Conservation (phyloP, 2,888 invertebrate species). For the Nymphalis c-album region DNA sequence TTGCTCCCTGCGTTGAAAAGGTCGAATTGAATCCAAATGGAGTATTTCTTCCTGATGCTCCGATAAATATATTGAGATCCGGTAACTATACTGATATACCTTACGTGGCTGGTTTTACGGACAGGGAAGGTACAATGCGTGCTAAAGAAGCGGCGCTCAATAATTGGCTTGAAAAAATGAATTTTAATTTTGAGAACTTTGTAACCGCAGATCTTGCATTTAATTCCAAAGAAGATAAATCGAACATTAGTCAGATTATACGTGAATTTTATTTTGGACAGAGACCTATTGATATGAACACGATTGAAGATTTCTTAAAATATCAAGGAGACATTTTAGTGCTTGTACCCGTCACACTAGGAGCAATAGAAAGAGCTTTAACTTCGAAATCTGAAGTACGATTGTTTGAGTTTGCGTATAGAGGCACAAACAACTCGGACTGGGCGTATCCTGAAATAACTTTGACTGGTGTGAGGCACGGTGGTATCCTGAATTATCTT, state of each 20-base stretch:
- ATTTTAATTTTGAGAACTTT: slow-evolving; percentile 62
- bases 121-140: slow-evolving; percentile 66
- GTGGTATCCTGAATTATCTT: slow-evolving; percentile 62
- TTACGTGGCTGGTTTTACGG: slow-evolving; percentile 61
- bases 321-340: slow-evolving; percentile 67
- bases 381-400: slow-evolving; percentile 56
- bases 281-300: slow-evolving; percentile 48
- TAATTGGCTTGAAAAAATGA: slow-evolving; percentile 60
- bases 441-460: slow-evolving; percentile 60
- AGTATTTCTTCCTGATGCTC: slow-evolving; percentile 58
- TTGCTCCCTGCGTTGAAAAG: slow-evolving; percentile 71
- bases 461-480: slow-evolving; percentile 62
- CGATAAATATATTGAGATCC: slow-evolving; percentile 56
- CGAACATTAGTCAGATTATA: slow-evolving; percentile 47
- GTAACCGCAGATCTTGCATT: slow-evolving; percentile 61
- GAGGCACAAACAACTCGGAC: slow-evolving; percentile 58
- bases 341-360: slow-evolving; percentile 58
- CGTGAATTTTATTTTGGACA: slow-evolving; percentile 58
- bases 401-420: slow-evolving; percentile 61
- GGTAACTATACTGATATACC: slow-evolving; percentile 64
- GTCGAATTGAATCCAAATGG: slow-evolving; percentile 47
- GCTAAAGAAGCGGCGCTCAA: slow-evolving; percentile 53
- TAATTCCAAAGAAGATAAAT: slow-evolving; percentile 43
- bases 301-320: slow-evolving; percentile 63
- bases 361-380: slow-evolving; percentile 56